Base-by-base conservation (phyloP, 2,888 invertebrate species). In the Lycaena phlaeas region DNA sequence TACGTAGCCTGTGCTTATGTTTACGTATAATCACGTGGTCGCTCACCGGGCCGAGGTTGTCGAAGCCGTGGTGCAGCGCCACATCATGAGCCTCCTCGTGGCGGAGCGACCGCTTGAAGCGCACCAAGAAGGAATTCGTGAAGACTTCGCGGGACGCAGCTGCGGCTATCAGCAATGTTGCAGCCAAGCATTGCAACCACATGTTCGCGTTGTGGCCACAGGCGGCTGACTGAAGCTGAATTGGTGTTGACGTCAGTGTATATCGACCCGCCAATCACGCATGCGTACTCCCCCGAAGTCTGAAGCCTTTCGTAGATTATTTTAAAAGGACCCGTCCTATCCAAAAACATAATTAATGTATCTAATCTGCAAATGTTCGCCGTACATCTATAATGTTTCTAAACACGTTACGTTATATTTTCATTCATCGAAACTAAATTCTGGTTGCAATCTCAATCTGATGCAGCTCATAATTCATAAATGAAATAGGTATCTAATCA, bases 41-140 rank as follows among this genome's bases (percentile, higher is more conserved):
- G 90, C 95, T 92, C 81, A 98, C 98, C 90, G 96, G 91, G 70
- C 97, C 96, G 56, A 96, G 88, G 82, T 93, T 97, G 67, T 94
- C 90, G 87, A 98, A 98, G 65, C 98, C 98, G 74, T 96, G 94
- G 63, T 92, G 88, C 51, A 88, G 85, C 46, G 98, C 98, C 50
- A 98, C 88, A 53, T 87, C 76, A 67, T 91, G 91, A 38, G 96
- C 98, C 61, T 92, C 87, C 12, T 90, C 87, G 55, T 88, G 89
- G 43, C 90, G 90, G 45, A 93, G 90, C 48, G 92, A 91, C 54
- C 92, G 87, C 65, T 90, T 90, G 79, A 97, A 92, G 58, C 92
- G 89, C 59, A 98, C 97, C 71, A 96, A 88, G 87, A 98, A 98
- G 42, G 95, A 93, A 82, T 97, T 98, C 71, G 97, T 98, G 87